phyloP scores from a whole-genome alignment of 1,140 invertebrate genomes.

The Cheumatopsyche charites region DNA sequence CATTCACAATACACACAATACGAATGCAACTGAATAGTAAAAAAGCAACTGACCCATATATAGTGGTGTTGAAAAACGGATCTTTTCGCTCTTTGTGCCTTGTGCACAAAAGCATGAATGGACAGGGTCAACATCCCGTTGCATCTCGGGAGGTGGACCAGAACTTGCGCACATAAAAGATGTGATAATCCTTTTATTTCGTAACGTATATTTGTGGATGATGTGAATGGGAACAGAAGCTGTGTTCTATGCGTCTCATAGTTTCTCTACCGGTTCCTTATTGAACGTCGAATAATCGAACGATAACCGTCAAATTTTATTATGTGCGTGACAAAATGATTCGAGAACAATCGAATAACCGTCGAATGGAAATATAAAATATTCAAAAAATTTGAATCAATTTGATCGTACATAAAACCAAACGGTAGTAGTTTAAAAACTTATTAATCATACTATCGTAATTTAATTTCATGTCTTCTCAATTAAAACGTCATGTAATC shows the following conservation, averaged over 20 bases:
- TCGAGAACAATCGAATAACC: too few species aligned
- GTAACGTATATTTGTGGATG: not conserved
- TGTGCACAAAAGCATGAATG: constrained; percentile 15
- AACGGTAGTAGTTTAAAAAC: too few species aligned
- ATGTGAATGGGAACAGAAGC: not conserved
- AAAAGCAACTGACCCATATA: constrained; percentile 4
- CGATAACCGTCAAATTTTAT: too few species aligned
- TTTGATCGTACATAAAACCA: too few species aligned
- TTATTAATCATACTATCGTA: too few species aligned
- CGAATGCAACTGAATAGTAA: too few species aligned
- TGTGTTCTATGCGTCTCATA: too few species aligned
- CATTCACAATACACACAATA: too few species aligned
- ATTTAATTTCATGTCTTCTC: too few species aligned
- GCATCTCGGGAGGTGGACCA: not conserved
- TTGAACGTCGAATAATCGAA: not conserved
- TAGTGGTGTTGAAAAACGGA: not conserved
- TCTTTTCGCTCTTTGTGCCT: not conserved
- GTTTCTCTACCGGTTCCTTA: constrained; percentile 2
- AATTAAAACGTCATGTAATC: not conserved
- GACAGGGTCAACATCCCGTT: constrained; percentile 14
- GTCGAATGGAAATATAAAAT: too few species aligned
- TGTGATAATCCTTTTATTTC: constrained; percentile 13
- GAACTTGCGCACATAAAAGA: not conserved
- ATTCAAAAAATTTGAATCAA: too few species aligned
- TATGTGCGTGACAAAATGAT: too few species aligned